Conservation (phyloP, 2,113 vertebrate genomes). For the Neogale vison region DNA sequence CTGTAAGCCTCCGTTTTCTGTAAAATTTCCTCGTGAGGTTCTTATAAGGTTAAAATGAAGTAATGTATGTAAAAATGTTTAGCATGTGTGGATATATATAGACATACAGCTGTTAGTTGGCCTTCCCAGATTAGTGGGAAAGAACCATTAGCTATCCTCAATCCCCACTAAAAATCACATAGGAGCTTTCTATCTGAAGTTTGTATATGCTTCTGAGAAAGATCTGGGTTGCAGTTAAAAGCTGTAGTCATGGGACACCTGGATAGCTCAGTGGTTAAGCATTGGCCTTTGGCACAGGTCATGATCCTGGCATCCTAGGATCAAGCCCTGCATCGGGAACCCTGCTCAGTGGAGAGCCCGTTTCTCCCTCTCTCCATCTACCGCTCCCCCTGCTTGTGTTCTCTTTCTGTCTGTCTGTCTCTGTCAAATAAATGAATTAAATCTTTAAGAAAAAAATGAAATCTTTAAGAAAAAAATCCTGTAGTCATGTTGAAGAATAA, state of each 20-base stretch:
- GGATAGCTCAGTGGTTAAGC: too few species aligned
- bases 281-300: too few species aligned
- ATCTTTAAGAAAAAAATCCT: not conserved
- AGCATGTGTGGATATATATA: not conserved
- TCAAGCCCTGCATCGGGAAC: too few species aligned
- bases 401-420: too few species aligned
- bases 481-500: not conserved
- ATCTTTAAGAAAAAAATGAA: not conserved
- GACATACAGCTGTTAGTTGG: not conserved
- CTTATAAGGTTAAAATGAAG: conserved; percentile 23
- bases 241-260: not conserved
- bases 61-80: not conserved
- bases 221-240: not conserved
- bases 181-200: not conserved
- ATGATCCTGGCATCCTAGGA: too few species aligned
- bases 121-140: not conserved
- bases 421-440: too few species aligned
- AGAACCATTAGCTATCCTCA: not conserved
- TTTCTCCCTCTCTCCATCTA: too few species aligned
- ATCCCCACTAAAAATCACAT: not conserved
- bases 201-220: not conserved
- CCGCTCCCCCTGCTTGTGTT: too few species aligned
- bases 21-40: not conserved
- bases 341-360: too few species aligned
- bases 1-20: not conserved